Percentiles rank a stretch among this genome's conserved stretches.
Evolutionary conservation across 2,113 vertebrate genomes (phyloP).

Genomic region (Geococcyx californianus): DNA sequence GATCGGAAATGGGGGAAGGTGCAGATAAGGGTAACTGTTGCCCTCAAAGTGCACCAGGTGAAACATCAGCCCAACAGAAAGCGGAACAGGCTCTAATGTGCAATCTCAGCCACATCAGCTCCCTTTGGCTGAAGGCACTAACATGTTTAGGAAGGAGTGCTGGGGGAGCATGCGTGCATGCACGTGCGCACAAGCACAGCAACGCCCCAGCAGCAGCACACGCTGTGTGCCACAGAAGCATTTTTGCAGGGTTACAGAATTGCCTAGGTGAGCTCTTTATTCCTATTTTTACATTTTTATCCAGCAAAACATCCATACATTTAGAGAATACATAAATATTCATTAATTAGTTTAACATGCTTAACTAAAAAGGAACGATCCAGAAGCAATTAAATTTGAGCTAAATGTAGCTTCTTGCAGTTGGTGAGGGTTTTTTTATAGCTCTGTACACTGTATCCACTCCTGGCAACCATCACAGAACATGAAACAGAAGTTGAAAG

Average conservation of each 20-base stretch:
- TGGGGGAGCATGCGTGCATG: not conserved
- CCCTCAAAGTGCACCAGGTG: not conserved
- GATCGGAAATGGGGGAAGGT: not conserved
- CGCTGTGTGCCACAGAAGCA: not conserved
- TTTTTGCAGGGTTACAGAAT: not conserved
- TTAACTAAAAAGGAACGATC: not conserved
- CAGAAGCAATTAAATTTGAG: not conserved
- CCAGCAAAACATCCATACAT: not conserved
- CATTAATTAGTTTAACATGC: not conserved
- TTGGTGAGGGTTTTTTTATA: not conserved
- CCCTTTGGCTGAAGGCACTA: not conserved
- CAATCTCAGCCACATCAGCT: not conserved
- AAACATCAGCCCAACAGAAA: not conserved
- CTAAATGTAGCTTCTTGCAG: not conserved
- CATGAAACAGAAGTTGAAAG: conserved; percentile 28
- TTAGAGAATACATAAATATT: not conserved
- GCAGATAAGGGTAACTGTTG: conserved; percentile 24
- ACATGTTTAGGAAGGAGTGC: rapidly evolving
- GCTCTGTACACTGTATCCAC: not conserved
- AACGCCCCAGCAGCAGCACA: not conserved
- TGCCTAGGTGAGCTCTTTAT: not conserved
- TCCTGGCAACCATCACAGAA: not conserved
- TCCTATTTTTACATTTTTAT: not conserved
- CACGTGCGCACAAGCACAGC: not conserved
- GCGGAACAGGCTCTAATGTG: not conserved